These are phyloP conservation scores for Cataglyphis livida DNA, from an alignment of 2,888 invertebrate species.

Conservation along the genomic window DNA sequence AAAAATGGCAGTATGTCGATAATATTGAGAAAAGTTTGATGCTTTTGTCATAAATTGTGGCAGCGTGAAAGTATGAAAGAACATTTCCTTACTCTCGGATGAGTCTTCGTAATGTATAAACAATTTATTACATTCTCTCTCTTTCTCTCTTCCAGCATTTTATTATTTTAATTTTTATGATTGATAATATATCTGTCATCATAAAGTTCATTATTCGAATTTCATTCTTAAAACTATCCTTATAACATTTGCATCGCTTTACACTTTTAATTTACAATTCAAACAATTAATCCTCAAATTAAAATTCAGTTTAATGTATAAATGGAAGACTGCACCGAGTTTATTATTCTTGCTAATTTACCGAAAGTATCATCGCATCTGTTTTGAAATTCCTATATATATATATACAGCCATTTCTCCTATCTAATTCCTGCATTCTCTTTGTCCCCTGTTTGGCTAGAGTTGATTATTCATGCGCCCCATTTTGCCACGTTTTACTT, in stretches of 20 bases:
- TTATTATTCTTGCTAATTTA: not conserved
- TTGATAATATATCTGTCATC: not conserved
- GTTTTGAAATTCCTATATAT: conserved; percentile 30
- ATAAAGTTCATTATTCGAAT: not conserved
- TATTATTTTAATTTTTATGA: not conserved
- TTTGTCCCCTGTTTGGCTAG: conserved; percentile 20
- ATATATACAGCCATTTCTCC: conserved; percentile 16
- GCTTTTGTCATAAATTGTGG: not conserved
- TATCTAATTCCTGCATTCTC: conserved; percentile 5
- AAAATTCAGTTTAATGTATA: not conserved
- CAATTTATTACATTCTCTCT: conserved; percentile 5
- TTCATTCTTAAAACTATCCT: not conserved
- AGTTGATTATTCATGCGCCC: conserved; percentile 78
- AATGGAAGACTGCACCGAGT: not conserved
- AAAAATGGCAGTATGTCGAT: conserved; percentile 5
- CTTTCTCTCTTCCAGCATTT: not conserved
- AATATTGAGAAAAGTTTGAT: conserved; percentile 10
- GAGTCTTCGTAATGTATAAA: not conserved
- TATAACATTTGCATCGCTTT: not conserved
- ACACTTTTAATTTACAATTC: not conserved
- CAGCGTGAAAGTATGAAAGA: not conserved
- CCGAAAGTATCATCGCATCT: not conserved
- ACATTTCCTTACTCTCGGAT: not conserved
- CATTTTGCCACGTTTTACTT: conserved; percentile 79
- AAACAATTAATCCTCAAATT: not conserved